These are phyloP conservation scores for Criorhina ranunculi DNA, from an alignment of 2,888 invertebrate species.

Conservation along the genomic window DNA sequence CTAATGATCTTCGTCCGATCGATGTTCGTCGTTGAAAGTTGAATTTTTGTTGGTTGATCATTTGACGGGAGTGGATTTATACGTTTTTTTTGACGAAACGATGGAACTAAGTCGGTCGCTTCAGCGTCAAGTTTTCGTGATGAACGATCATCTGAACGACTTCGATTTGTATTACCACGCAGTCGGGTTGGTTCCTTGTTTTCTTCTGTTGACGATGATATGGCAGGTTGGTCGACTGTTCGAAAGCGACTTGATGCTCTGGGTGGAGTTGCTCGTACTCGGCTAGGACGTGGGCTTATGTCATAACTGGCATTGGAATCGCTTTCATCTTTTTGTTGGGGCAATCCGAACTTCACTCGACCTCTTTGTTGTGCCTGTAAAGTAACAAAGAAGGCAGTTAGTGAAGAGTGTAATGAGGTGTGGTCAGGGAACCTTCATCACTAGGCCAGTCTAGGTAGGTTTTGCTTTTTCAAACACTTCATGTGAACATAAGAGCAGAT, in stretches of 20 bases:
- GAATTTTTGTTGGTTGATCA: slow-evolving; percentile 76
- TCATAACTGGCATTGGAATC: slow-evolving; percentile 50
- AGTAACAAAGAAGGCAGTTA: background rate
- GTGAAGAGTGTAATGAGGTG: background rate
- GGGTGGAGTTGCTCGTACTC: slow-evolving; percentile 34
- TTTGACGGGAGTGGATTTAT: slow-evolving; percentile 10
- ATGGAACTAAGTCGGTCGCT: slow-evolving; percentile 52
- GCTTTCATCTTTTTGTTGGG: slow-evolving; percentile 37
- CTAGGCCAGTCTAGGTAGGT: no score
- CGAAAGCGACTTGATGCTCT: slow-evolving; percentile 70
- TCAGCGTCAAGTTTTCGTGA: slow-evolving; percentile 45
- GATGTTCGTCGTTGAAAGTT: slow-evolving; percentile 62
- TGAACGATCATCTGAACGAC: slow-evolving; percentile 39
- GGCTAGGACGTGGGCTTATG: slow-evolving; percentile 14
- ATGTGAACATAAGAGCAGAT: no score
- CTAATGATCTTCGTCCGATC: slow-evolving; percentile 59
- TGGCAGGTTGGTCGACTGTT: slow-evolving; percentile 23
- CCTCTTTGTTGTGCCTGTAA: slow-evolving; percentile 78
- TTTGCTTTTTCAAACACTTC: no score
- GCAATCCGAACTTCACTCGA: slow-evolving; percentile 65
- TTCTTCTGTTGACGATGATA: slow-evolving; percentile 45
- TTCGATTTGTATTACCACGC: slow-evolving; percentile 35
- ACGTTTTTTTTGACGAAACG: slow-evolving; percentile 58
- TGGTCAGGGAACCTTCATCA: background rate
- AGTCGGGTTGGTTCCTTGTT: slow-evolving; percentile 17